These are phyloP conservation scores for Myotis davidii DNA, from an alignment of 2,113 vertebrate genomes.

Conservation along the genomic window DNA sequence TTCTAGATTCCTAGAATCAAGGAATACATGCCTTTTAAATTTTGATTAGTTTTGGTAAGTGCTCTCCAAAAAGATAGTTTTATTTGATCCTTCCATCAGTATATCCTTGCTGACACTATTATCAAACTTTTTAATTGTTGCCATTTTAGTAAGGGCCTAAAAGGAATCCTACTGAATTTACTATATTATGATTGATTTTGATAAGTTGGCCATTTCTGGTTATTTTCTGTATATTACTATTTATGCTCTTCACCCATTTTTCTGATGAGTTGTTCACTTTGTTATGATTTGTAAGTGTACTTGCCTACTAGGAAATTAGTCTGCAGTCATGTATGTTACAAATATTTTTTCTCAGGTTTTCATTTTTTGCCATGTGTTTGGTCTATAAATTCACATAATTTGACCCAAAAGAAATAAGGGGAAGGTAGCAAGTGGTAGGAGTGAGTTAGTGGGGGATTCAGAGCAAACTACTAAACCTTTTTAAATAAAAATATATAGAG, in stretches of 20 bases:
- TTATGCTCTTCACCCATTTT: constrained; percentile 4
- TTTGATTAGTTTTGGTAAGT: not conserved
- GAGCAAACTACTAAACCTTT: not conserved
- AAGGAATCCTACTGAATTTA: not conserved
- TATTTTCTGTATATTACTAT: not conserved
- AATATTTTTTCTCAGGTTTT: not conserved
- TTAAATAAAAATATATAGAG: not conserved
- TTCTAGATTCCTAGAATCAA: not conserved
- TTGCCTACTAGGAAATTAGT: not conserved
- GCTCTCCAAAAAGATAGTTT: not conserved
- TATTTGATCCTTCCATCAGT: not conserved
- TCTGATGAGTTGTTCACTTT: not conserved
- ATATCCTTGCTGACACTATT: not conserved
- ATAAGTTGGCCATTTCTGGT: constrained; percentile 40
- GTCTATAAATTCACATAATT: constrained; percentile 5
- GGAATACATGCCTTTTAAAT: not conserved
- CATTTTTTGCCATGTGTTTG: not conserved
- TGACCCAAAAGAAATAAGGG: not conserved
- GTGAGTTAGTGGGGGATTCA: not conserved
- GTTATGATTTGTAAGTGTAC: not conserved
- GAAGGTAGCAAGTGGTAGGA: rapidly evolving
- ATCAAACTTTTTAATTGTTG: not conserved
- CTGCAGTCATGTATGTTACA: not conserved
- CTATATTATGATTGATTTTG: constrained; percentile 29
- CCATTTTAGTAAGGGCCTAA: not conserved